Evolutionary conservation across 2,888 invertebrate genomes (phyloP).

Genomic region (Phlogophora meticulosa): DNA sequence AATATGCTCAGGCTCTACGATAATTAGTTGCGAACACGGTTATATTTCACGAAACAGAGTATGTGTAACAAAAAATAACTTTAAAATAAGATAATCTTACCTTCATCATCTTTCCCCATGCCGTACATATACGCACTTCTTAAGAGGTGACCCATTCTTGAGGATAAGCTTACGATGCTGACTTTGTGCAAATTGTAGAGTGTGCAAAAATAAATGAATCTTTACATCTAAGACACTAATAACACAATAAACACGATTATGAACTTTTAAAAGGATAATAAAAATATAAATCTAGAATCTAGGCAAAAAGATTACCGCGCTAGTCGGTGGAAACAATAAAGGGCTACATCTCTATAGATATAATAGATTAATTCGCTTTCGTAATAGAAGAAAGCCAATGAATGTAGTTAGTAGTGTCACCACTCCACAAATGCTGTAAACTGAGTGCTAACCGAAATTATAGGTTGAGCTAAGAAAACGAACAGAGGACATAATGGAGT

Average conservation of each 20-base stretch:
- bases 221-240: conserved; percentile 70
- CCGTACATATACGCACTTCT: conserved; percentile 85
- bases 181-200: conserved; percentile 81
- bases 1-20: conserved; percentile 26
- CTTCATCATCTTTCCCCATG: conserved; percentile 83
- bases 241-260: conserved; percentile 65
- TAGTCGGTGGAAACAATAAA: conserved; percentile 82
- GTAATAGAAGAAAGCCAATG: conserved; percentile 77
- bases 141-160: conserved; percentile 85
- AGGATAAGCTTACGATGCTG: conserved; percentile 81
- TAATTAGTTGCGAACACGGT: conserved; percentile 36
- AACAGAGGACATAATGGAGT: conserved; percentile 76
- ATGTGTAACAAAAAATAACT: neutral
- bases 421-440: conserved; percentile 84
- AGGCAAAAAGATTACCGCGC: conserved; percentile 80
- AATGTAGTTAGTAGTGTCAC: conserved; percentile 83
- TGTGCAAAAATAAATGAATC: conserved; percentile 71
- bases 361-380: conserved; percentile 72
- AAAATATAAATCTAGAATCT: conserved; percentile 61
- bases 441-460: conserved; percentile 86
- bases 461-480: conserved; percentile 78
- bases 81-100: conserved; percentile 60
- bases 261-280: conserved; percentile 67
- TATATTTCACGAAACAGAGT: conserved; percentile 7
- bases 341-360: conserved; percentile 88